phyloP scores from a whole-genome alignment of 1,140 invertebrate species.

The Orussus abietinus region DNA sequence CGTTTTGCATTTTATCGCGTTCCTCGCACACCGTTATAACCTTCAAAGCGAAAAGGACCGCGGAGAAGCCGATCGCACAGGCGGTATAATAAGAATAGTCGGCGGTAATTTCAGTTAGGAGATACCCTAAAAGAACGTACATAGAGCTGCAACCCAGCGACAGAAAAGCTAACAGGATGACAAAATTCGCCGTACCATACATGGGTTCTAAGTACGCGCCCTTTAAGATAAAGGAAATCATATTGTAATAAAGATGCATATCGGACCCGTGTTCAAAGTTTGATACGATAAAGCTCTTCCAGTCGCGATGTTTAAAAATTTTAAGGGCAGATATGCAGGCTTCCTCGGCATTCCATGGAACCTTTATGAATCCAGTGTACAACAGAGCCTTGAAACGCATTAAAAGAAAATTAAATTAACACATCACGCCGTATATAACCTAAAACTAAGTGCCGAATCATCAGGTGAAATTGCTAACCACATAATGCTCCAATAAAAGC shows the following conservation, averaged over 20 bases:
- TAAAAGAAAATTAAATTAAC: too few species aligned
- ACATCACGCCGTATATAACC: too few species aligned
- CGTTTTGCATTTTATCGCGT: constrained; percentile 43
- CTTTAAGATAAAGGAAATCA: constrained; percentile 68
- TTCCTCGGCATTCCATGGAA: constrained; percentile 56
- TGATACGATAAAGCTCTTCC: constrained; percentile 58
- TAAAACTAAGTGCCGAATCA: too few species aligned
- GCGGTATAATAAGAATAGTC: constrained; percentile 50
- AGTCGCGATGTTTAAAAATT: constrained; percentile 57
- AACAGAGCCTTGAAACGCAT: constrained; percentile 49
- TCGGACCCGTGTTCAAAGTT: constrained; percentile 67
- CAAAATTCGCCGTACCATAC: constrained; percentile 60
- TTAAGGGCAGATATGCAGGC: constrained; percentile 61
- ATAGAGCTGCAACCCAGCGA: constrained; percentile 55
- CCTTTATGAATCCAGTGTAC: constrained; percentile 51
- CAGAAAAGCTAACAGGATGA: constrained; percentile 55
- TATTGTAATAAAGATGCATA: constrained; percentile 74
- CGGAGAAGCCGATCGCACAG: constrained; percentile 69
- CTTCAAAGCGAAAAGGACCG: constrained; percentile 65
- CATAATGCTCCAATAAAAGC: too few species aligned
- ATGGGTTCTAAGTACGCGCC: constrained; percentile 58
- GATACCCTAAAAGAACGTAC: constrained; percentile 53
- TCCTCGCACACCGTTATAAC: constrained; percentile 58
- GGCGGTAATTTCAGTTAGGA: constrained; percentile 38
- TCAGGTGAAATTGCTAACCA: too few species aligned